Conservation (phyloP, 2,113 vertebrate genomes). For the Cyprinodon brontotheroides region DNA sequence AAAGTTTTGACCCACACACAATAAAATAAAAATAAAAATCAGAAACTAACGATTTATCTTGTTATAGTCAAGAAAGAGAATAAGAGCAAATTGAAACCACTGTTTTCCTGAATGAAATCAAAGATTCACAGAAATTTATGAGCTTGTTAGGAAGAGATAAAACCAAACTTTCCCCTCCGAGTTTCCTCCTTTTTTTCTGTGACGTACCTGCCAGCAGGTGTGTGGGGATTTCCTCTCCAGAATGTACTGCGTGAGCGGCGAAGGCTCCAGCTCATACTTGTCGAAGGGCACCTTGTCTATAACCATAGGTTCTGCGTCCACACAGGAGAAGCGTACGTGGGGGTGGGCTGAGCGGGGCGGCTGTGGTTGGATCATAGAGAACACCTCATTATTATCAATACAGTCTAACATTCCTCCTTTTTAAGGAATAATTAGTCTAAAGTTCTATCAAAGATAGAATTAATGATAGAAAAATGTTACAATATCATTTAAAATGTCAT, state of each 20-base stretch:
- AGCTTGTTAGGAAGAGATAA: background rate
- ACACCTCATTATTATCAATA: background rate
- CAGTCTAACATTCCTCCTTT: too few relatives aligned
- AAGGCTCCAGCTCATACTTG: conserved; percentile 98
- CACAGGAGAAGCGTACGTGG: conserved; percentile 92
- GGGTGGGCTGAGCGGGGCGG: conserved; percentile 96
- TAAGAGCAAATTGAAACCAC: background rate
- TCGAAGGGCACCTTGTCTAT: conserved; percentile 99
- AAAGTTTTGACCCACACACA: background rate
- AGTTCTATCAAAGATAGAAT: background rate
- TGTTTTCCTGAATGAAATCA: background rate
- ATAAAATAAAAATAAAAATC: background rate
- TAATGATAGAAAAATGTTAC: too few relatives aligned
- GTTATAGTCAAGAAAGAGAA: too few relatives aligned
- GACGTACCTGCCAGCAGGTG: conserved; percentile 96
- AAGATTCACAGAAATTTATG: background rate
- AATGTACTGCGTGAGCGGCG: conserved; percentile 96
- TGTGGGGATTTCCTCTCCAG: conserved; percentile 96
- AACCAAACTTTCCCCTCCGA: background rate
- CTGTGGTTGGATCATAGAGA: conserved; percentile 60
- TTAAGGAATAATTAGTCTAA: background rate
- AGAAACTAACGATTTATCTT: background rate
- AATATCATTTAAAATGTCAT: too few relatives aligned
- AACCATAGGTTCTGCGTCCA: conserved; percentile 96
- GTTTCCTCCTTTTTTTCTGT: background rate